Percentiles rank a stretch among this genome's conserved stretches.
phyloP scores from a whole-genome alignment of 2,113 vertebrate species.

The Ceyx cyanopectus region DNA sequence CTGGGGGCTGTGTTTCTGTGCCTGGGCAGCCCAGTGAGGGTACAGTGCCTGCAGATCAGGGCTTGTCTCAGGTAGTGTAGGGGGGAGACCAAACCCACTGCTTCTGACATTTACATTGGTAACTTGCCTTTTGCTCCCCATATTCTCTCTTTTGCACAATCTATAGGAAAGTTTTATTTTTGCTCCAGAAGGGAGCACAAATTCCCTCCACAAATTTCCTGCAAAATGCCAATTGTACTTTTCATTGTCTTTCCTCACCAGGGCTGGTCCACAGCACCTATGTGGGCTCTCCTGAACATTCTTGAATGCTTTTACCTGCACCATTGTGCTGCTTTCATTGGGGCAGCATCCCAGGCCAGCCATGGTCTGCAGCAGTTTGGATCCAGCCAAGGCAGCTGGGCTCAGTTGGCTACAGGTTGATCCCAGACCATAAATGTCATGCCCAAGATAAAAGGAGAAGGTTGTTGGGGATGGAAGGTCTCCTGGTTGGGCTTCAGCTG shows the following conservation, averaged over 20 bases:
- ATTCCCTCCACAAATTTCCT: neutral
- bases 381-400: neutral
- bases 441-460: neutral
- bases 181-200: neutral
- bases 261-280: neutral
- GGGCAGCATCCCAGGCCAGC: neutral
- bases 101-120: neutral
- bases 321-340: neutral
- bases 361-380: neutral
- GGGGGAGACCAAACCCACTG: neutral
- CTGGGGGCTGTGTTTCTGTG: neutral
- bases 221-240: neutral
- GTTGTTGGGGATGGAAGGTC: neutral
- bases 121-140: rapidly evolving
- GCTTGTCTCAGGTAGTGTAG: neutral
- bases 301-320: neutral
- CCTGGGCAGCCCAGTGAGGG: neutral
- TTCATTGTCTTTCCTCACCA: neutral
- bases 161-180: neutral
- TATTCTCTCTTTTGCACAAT: neutral
- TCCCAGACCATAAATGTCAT: neutral
- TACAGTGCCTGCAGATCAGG: neutral
- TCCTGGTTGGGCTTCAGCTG: neutral
- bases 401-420: neutral
- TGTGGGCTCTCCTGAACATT: neutral